Percentiles rank a stretch among this genome's conserved stretches.
These are phyloP conservation scores for Cantharis rufa DNA, from an alignment of 2,888 invertebrate species.

Conservation along the genomic window DNA sequence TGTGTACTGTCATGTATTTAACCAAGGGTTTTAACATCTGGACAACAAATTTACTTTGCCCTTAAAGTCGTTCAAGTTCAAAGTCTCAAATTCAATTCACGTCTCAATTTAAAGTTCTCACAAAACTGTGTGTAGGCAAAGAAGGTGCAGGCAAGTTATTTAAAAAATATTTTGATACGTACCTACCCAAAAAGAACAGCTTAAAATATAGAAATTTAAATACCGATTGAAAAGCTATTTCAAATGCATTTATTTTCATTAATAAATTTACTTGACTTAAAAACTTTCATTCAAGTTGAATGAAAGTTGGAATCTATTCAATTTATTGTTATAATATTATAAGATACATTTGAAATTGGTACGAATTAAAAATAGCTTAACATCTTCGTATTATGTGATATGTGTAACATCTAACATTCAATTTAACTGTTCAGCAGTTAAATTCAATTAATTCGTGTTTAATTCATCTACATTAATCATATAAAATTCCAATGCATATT, in stretches of 20 bases:
- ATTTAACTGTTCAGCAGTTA: neutral
- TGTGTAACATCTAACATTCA: neutral
- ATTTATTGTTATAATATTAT: neutral
- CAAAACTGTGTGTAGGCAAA: neutral
- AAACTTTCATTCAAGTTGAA: neutral
- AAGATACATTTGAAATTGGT: neutral
- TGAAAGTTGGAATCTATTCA: neutral
- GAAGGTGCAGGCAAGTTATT: neutral
- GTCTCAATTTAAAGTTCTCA: neutral
- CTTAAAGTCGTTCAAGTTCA: neutral
- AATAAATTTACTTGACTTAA: neutral
- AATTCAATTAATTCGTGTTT: neutral
- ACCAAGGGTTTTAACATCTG: neutral
- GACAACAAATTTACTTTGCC: neutral
- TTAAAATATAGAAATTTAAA: neutral
- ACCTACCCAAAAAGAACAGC: neutral
- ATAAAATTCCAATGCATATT: neutral
- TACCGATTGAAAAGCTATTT: neutral
- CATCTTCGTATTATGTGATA: neutral
- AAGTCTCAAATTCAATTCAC: neutral
- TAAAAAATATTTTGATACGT: neutral
- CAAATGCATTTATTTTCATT: neutral
- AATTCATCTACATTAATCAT: neutral
- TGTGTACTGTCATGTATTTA: neutral
- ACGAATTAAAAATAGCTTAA: neutral